Conservation (phyloP, 2,888 invertebrate genomes). For the Gastrophysa polygoni region DNA sequence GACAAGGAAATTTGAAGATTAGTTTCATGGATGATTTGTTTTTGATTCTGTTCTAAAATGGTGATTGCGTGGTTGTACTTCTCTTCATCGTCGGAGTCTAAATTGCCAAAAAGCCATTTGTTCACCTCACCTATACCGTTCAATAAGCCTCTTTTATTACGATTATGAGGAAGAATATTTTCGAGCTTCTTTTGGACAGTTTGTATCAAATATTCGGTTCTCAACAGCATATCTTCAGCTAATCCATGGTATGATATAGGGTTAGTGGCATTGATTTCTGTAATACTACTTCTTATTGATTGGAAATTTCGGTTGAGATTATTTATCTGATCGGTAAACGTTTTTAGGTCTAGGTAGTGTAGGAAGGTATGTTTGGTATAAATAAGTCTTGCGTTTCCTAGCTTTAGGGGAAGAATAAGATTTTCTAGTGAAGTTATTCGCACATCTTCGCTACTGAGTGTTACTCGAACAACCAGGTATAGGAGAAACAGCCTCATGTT, state of each 20-base stretch:
- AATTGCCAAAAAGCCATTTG: constrained; percentile 23
- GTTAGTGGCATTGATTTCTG: neutral
- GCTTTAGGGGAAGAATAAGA: neutral
- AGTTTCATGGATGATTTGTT: neutral
- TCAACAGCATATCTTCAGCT: neutral
- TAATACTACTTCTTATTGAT: neutral
- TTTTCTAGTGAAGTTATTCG: constrained; percentile 1
- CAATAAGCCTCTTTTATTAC: constrained; percentile 17
- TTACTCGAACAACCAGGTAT: neutral
- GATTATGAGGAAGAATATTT: neutral
- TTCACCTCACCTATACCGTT: constrained; percentile 14
- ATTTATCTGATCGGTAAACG: neutral
- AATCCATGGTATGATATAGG: constrained; percentile 1
- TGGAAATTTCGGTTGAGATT: neutral
- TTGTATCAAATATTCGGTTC: constrained; percentile 1
- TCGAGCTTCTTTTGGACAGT: neutral
- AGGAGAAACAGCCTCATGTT: neutral
- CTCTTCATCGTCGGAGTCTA: constrained; percentile 23
- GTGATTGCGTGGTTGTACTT: constrained; percentile 11
- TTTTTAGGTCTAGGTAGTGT: neutral
- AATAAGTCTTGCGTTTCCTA: constrained; percentile 5
- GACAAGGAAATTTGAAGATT: constrained; percentile 10
- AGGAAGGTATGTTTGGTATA: constrained; percentile 13
- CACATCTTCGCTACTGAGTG: neutral
- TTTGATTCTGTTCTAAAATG: constrained; percentile 18